Evolutionary conservation across 2,797 vertebrate species (phyloP).

Genomic region (Serranus cabrilla): DNA sequence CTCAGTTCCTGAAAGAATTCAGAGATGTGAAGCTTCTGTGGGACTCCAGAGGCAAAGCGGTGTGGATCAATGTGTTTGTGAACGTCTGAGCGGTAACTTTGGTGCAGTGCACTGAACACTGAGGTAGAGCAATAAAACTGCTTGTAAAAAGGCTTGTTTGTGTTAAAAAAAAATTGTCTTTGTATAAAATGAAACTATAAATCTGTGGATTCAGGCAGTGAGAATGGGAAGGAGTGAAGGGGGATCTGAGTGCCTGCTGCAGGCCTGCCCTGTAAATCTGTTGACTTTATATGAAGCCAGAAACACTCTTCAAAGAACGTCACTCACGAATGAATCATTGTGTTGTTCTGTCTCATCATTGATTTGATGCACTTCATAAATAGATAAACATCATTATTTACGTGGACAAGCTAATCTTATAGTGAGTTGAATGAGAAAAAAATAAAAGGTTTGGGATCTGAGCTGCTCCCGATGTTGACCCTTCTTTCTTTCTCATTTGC

Average conservation of each 20-base stretch:
- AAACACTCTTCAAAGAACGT: constrained; percentile 6
- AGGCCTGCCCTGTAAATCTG: not conserved
- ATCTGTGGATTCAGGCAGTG: constrained; percentile 15
- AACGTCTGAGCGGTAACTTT: constrained; percentile 35
- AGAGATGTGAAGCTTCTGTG: constrained; percentile 20
- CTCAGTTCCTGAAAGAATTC: constrained; percentile 17
- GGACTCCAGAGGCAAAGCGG: not conserved
- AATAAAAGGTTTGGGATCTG: not conserved
- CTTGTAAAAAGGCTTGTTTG: constrained; percentile 29
- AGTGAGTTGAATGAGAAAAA: not conserved
- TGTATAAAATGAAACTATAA: constrained; percentile 25
- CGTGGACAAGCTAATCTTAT: not conserved
- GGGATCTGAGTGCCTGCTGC: not conserved
- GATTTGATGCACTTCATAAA: not conserved
- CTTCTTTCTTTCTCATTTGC: not conserved
- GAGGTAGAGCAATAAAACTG: constrained; percentile 23
- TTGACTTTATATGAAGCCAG: not conserved
- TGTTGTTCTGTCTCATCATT: not conserved
- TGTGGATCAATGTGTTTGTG: constrained; percentile 41
- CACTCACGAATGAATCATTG: not conserved
- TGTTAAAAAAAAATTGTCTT: constrained; percentile 14
- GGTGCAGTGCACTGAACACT: constrained; percentile 29
- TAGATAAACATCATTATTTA: not conserved
- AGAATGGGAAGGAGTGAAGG: not conserved
- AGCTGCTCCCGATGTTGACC: not conserved